Percentiles rank a stretch among this genome's conserved stretches.
Evolutionary conservation across 2,888 invertebrate species (phyloP).

Genomic region (Eristalinus sepulchralis): DNA sequence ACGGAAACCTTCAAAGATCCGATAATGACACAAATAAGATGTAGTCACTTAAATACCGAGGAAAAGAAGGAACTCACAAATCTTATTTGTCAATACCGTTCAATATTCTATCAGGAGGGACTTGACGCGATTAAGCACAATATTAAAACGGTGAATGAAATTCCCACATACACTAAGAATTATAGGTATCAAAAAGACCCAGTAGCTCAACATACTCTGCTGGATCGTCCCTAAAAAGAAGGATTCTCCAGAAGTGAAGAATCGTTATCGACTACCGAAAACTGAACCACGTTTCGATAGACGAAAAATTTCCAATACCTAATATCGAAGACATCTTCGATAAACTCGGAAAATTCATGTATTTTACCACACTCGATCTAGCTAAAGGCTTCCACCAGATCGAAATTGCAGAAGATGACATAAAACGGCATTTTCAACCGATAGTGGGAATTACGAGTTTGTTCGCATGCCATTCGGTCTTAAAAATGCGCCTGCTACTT

Average conservation of each 20-base stretch:
- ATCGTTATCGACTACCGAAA: slow-evolving; percentile 66
- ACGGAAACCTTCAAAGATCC: too few species aligned
- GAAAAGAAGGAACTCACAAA: slow-evolving; percentile 3
- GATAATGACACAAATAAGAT: too few species aligned
- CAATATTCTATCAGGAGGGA: slow-evolving; percentile 18
- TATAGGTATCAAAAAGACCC: too few species aligned
- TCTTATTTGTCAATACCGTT: background rate
- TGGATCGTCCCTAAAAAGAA: too few species aligned
- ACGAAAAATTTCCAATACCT: slow-evolving; percentile 64
- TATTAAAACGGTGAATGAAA: slow-evolving; percentile 33
- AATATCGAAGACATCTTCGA: slow-evolving; percentile 62
- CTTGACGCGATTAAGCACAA: too few species aligned
- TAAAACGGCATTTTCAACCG: slow-evolving; percentile 57
- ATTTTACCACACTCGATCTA: slow-evolving; percentile 60
- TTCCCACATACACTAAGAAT: too few species aligned
- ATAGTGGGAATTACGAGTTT: slow-evolving; percentile 27
- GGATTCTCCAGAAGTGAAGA: slow-evolving; percentile 50
- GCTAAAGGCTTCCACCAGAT: slow-evolving; percentile 67
- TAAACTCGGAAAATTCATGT: slow-evolving; percentile 57
- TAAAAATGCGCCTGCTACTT: background rate
- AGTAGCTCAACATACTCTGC: too few species aligned
- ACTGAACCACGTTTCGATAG: slow-evolving; percentile 62
- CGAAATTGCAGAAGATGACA: slow-evolving; percentile 46
- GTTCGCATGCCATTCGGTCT: background rate
- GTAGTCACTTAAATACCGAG: too few species aligned